Percentiles rank a stretch among this genome's conserved stretches.
Conservation (phyloP, 2,797 vertebrate genomes). For the Diplodus sargus region DNA sequence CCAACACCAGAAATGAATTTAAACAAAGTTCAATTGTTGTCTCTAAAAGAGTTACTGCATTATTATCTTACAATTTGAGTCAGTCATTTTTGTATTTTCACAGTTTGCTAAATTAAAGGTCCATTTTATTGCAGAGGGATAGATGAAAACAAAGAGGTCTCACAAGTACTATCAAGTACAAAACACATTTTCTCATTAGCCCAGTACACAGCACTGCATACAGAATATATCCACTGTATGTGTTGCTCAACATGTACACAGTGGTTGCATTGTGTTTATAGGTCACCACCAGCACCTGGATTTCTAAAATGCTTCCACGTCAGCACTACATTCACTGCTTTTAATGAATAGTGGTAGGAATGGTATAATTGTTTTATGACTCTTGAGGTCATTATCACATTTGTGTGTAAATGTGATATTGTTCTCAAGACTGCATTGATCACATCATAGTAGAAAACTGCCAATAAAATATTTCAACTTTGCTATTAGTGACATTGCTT, state of each 20-base stretch:
- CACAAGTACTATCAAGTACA: not conserved
- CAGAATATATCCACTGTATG: not conserved
- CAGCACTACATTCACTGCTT: not conserved
- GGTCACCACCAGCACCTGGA: slow-evolving; percentile 20
- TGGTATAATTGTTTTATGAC: not conserved
- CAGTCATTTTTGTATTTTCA: not conserved
- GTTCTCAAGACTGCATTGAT: not conserved
- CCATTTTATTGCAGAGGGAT: not conserved
- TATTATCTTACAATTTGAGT: not conserved
- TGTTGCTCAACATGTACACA: slow-evolving; percentile 2
- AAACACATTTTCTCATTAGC: not conserved
- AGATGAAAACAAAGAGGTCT: not conserved
- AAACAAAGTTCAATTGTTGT: not conserved
- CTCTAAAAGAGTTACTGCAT: not conserved
- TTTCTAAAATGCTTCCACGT: slow-evolving; percentile 2
- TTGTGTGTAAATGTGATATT: not conserved
- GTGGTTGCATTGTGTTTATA: slow-evolving; percentile 25
- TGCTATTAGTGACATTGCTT: not conserved
- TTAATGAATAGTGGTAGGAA: not conserved
- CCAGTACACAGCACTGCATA: not conserved
- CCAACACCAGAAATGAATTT: slow-evolving; percentile 20
- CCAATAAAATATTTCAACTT: not conserved
- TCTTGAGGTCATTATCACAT: not conserved
- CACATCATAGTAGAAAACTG: not conserved
- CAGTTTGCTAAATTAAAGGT: not conserved